phyloP scores from a whole-genome alignment of 2,888 invertebrate genomes.

The Lacanobia oleracea region DNA sequence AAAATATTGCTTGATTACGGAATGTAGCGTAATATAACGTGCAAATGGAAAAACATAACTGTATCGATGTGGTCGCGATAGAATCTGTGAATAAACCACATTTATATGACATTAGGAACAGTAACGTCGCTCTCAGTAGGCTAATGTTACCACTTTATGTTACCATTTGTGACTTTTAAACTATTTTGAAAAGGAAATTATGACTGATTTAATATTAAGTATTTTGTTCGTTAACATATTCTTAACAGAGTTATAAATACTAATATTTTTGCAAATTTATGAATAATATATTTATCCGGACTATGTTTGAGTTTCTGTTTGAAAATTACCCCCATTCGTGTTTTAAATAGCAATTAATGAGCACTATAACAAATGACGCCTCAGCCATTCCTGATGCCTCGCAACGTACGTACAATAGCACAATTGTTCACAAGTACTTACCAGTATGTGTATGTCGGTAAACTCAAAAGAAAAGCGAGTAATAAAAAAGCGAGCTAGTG shows the following conservation, averaged over 20 bases:
- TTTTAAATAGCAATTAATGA: neutral
- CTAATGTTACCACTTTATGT: conserved; percentile 68
- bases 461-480: conserved; percentile 27
- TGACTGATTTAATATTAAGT: neutral
- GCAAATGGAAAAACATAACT: conserved; percentile 68
- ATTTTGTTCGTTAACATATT: conserved; percentile 18
- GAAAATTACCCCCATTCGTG: neutral
- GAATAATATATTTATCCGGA: neutral
- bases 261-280: neutral
- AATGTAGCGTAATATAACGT: conserved; percentile 37
- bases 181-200: conserved; percentile 30
- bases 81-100: conserved; percentile 74
- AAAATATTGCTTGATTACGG: conserved; percentile 51
- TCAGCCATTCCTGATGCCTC: neutral
- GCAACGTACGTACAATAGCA: neutral
- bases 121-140: conserved; percentile 71
- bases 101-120: conserved; percentile 76
- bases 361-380: neutral
- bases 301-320: neutral
- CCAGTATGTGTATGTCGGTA: conserved; percentile 28
- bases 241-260: conserved; percentile 1
- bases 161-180: conserved; percentile 50
- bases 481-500: conserved; percentile 49
- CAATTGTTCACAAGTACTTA: neutral
- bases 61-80: conserved; percentile 70